phyloP scores from a whole-genome alignment of 2,113 vertebrate genomes.

The Chitala chitala region DNA sequence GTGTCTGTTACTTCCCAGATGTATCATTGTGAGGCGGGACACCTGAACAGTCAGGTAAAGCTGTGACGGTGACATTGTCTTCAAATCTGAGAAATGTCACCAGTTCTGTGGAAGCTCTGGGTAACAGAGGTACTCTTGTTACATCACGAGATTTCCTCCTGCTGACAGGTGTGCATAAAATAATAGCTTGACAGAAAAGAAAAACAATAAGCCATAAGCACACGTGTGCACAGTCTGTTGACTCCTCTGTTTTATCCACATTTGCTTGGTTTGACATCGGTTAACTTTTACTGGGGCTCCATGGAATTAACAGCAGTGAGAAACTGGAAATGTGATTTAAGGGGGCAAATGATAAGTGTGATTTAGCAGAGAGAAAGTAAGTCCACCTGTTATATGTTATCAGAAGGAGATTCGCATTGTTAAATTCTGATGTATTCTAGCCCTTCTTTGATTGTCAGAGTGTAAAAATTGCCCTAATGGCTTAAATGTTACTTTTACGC shows the following conservation, averaged over 20 bases:
- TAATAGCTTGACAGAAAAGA: too few species aligned
- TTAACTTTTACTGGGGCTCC: conserved; percentile 57
- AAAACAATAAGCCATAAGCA: too few species aligned
- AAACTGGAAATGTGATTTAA: conserved; percentile 57
- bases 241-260: neutral
- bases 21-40: too few species aligned
- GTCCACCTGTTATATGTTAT: neutral
- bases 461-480: too few species aligned
- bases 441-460: neutral
- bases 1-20: neutral
- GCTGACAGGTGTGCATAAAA: too few species aligned
- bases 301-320: conserved; percentile 47
- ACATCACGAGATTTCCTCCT: too few species aligned
- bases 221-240: conserved; percentile 13
- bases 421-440: neutral
- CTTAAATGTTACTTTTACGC: neutral
- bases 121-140: too few species aligned
- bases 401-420: neutral
- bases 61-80: neutral
- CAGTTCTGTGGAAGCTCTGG: too few species aligned
- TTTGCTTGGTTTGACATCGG: conserved; percentile 50
- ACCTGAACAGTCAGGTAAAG: too few species aligned
- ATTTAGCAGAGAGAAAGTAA: conserved; percentile 15
- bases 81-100: neutral
- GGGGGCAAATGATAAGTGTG: conserved; percentile 43